Evolutionary conservation across 2,113 vertebrate species (phyloP).

Genomic region (Cavia porcellus): DNA sequence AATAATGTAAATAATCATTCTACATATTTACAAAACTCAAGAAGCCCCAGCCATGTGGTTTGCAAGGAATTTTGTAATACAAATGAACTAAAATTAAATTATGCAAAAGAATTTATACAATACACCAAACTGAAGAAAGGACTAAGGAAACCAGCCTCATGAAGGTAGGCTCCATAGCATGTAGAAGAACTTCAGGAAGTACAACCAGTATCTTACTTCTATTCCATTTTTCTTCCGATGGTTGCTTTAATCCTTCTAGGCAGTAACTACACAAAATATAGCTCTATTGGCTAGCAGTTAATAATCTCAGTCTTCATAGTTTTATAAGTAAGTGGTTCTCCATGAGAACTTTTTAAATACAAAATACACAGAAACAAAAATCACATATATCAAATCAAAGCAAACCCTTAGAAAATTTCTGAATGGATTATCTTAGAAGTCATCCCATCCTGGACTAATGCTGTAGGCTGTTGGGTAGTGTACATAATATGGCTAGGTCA

Average conservation of each 20-base stretch:
- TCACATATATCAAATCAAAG: not conserved
- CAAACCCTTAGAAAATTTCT: not conserved
- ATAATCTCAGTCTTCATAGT: not conserved
- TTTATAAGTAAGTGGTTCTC: not conserved
- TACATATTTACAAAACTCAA: not conserved
- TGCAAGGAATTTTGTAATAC: not conserved
- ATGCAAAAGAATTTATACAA: not conserved
- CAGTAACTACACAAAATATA: conserved; percentile 32
- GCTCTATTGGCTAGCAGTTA: not conserved
- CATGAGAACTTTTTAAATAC: not conserved
- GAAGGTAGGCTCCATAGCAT: not conserved
- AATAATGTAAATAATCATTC: not conserved
- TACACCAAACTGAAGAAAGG: not conserved
- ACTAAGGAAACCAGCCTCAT: not conserved
- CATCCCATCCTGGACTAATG: not conserved
- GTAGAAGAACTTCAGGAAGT: not conserved
- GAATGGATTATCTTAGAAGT: not conserved
- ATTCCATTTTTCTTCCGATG: not conserved
- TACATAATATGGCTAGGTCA: not conserved
- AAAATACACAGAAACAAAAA: not conserved
- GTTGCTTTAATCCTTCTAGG: not conserved
- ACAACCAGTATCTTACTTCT: not conserved
- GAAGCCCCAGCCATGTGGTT: not conserved
- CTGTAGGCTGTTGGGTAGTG: not conserved
- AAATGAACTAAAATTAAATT: not conserved